These are phyloP conservation scores for Poeciliopsis prolifica DNA, from an alignment of 2,113 vertebrate genomes.

Conservation along the genomic window DNA sequence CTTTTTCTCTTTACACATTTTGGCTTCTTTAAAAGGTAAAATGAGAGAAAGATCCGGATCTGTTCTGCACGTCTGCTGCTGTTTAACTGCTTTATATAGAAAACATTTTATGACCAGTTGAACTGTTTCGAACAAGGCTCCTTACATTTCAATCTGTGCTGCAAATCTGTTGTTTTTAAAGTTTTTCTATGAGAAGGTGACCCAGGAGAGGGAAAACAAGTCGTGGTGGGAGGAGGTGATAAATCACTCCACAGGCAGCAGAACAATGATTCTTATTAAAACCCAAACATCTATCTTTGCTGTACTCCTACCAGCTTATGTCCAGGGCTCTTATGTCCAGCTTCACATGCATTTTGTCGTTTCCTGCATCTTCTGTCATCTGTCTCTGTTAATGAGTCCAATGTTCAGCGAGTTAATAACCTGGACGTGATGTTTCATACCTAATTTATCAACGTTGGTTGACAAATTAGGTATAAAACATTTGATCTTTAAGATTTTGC, in stretches of 20 bases:
- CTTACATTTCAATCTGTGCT: not conserved
- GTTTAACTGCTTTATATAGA: no score
- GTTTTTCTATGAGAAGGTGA: not conserved
- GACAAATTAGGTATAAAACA: not conserved
- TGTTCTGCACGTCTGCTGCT: no score
- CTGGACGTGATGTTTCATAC: no score
- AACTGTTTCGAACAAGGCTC: no score
- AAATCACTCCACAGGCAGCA: not conserved
- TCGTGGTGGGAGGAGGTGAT: not conserved
- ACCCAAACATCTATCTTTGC: not conserved
- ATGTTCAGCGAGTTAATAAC: not conserved
- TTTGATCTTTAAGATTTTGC: not conserved
- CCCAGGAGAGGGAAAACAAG: not conserved
- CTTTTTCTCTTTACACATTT: no score
- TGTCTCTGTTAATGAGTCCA: not conserved
- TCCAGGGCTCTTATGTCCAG: not conserved
- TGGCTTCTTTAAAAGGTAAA: no score
- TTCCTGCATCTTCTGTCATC: not conserved
- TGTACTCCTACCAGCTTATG: not conserved
- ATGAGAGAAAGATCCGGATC: no score
- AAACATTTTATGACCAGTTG: no score
- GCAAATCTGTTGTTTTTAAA: not conserved
- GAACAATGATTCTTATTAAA: not conserved
- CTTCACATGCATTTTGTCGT: not conserved
- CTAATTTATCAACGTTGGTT: not conserved